Conservation (phyloP, 2,113 vertebrate species). For the Lepisosteus oculatus region DNA sequence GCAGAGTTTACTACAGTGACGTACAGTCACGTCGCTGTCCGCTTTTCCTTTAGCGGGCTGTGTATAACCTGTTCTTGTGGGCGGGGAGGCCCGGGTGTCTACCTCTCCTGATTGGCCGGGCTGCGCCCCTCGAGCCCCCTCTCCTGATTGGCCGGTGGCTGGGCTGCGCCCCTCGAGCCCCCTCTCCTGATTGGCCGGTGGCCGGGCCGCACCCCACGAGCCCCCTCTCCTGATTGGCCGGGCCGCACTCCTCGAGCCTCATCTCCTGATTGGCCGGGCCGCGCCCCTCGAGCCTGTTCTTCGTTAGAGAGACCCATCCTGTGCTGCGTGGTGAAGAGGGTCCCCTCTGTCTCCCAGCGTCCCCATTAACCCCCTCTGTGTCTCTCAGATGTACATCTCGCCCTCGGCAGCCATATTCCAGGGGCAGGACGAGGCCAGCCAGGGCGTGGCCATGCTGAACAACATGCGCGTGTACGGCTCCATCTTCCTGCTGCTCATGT, state of each 20-base stretch:
- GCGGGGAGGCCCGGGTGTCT: no score
- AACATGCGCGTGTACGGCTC: slow-evolving; percentile 90
- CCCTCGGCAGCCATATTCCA: slow-evolving; percentile 76
- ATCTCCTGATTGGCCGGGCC: neutral
- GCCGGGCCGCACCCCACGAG: neutral
- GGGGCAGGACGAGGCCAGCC: slow-evolving; percentile 54
- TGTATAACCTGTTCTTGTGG: no score
- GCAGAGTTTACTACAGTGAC: no score
- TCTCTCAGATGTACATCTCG: slow-evolving; percentile 74
- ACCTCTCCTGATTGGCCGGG: no score
- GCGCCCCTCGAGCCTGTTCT: neutral
- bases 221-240: neutral
- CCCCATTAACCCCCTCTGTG: neutral
- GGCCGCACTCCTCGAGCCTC: neutral
- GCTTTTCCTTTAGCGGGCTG: no score
- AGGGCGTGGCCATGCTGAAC: slow-evolving; percentile 79
- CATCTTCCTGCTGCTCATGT: slow-evolving; percentile 81
- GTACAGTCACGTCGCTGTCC: no score
- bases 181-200: neutral
- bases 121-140: neutral
- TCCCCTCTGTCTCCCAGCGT: neutral
- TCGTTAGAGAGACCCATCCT: neutral
- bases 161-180: slow-evolving; percentile 40
- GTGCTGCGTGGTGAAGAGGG: neutral
- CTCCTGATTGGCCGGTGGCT: neutral